Conservation (phyloP, 2,888 invertebrate species). For the Protonemura montana region DNA sequence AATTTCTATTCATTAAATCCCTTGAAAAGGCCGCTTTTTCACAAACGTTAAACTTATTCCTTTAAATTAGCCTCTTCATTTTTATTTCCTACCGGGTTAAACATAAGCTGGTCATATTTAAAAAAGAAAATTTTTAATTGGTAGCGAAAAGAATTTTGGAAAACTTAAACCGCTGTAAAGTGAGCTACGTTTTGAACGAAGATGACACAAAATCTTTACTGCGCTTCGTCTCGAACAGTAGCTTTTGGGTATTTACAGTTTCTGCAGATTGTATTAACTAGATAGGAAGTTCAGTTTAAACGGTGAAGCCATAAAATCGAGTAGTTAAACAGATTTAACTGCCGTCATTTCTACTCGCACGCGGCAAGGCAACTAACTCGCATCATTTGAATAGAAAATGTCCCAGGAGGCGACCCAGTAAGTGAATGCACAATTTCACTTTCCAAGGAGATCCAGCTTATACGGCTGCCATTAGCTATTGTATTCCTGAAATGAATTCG, state of each 20-base stretch:
- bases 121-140: not conserved
- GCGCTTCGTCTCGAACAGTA: not conserved
- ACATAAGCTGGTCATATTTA: not conserved
- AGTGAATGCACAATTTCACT: constrained; percentile 12
- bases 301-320: not conserved
- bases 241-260: not conserved
- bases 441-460: not conserved
- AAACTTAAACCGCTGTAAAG: not conserved
- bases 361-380: not conserved
- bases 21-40: not conserved
- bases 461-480: not conserved
- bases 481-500: constrained; percentile 7
- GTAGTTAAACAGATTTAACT: not conserved
- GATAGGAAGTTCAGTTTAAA: not conserved
- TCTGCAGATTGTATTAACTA: constrained; percentile 5
- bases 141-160: not conserved
- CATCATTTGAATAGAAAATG: not conserved
- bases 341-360: not conserved
- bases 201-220: not conserved
- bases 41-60: not conserved
- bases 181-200: not conserved
- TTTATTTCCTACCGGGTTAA: not conserved
- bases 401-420: not conserved
- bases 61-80: constrained; percentile 22
- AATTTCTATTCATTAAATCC: not conserved